Evolutionary conservation across 2,113 vertebrate genomes (phyloP).

Genomic region (Pycnonotus jocosus): DNA sequence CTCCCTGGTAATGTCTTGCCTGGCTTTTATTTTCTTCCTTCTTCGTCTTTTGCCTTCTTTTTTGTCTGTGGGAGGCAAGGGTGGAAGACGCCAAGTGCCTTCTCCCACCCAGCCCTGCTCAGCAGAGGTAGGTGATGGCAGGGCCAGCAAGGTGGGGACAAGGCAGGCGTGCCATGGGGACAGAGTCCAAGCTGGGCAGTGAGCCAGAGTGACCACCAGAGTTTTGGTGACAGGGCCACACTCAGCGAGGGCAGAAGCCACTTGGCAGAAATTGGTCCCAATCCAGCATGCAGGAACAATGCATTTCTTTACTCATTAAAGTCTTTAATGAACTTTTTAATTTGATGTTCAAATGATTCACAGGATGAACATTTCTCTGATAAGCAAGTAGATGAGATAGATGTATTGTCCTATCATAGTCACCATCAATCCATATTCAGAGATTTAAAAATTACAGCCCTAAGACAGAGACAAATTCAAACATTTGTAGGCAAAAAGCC

Average conservation of each 20-base stretch:
- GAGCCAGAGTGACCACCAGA: not conserved
- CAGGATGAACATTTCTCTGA: not conserved
- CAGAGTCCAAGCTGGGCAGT: not conserved
- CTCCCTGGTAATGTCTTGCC: rapidly evolving
- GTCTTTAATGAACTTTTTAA: not conserved
- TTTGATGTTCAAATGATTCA: not conserved
- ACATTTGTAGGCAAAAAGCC: not conserved
- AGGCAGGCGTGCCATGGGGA: not conserved
- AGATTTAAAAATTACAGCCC: not conserved
- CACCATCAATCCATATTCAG: not conserved
- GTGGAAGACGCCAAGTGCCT: not conserved
- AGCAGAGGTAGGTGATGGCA: not conserved
- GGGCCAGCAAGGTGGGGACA: not conserved
- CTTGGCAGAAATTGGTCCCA: not conserved
- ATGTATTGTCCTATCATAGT: not conserved
- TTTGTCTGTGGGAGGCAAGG: not conserved
- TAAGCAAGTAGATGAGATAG: not conserved
- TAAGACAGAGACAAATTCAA: not conserved
- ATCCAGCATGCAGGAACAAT: not conserved
- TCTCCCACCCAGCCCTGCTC: not conserved
- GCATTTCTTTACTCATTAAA: not conserved
- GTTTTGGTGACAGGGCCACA: not conserved
- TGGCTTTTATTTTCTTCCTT: not conserved
- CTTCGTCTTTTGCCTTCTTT: not conserved
- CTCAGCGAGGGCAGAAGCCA: not conserved